Evolutionary conservation across 2,797 vertebrate genomes (phyloP).

Genomic region (Peromyscus eremicus): DNA sequence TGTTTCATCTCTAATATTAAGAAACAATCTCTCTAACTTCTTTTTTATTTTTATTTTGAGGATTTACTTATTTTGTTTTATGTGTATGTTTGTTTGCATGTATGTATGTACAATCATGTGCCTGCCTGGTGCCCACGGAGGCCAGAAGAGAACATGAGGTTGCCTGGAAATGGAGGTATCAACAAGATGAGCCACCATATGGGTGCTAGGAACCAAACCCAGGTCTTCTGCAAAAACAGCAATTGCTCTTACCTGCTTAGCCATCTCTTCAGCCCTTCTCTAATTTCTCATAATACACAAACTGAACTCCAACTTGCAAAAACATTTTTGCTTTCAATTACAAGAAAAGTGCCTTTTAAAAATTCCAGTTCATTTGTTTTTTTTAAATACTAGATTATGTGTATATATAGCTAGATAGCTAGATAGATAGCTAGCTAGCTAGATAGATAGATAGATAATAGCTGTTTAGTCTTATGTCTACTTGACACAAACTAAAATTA

Average conservation of each 20-base stretch:
- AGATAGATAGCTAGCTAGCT: not conserved
- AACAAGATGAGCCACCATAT: not conserved
- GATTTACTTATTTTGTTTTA: not conserved
- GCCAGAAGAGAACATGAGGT: not conserved
- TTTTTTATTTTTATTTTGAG: not conserved
- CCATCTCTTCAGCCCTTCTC: not conserved
- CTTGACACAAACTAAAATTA: not conserved
- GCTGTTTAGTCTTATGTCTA: not conserved
- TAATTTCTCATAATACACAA: constrained; percentile 23
- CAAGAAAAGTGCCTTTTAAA: not conserved
- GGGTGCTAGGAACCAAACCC: not conserved
- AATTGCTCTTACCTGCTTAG: not conserved
- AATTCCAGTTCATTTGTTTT: not conserved
- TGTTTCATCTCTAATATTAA: constrained; percentile 2
- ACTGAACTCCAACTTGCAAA: constrained; percentile 33
- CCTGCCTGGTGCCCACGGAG: not conserved
- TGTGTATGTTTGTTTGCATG: not conserved
- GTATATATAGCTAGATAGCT: not conserved
- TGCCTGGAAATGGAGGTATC: not conserved
- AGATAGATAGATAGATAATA: not conserved
- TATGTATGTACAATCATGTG: not conserved
- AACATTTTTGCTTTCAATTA: constrained; percentile 15
- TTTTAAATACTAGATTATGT: not conserved
- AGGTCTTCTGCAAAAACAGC: not conserved
- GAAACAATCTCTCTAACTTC: not conserved